These are phyloP conservation scores for Priocnemis perturbator DNA, from an alignment of 2,888 invertebrate species.

Conservation along the genomic window DNA sequence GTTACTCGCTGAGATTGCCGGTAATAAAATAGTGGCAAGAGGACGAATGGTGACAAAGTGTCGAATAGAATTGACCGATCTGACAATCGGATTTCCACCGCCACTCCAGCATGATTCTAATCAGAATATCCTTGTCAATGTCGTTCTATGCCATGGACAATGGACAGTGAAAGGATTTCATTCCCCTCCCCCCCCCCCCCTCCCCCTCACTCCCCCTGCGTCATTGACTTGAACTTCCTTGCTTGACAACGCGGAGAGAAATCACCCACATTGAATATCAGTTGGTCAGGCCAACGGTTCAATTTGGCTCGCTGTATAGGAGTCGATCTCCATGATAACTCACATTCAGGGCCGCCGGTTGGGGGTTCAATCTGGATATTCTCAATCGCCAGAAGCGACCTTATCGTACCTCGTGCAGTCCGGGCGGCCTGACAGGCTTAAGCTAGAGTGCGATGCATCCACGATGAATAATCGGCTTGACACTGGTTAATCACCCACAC, in stretches of 20 bases:
- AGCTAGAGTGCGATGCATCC: constrained; percentile 24
- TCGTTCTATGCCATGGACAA: not conserved
- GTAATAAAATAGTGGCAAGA: too few species aligned
- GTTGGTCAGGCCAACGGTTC: constrained; percentile 34
- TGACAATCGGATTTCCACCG: too few species aligned
- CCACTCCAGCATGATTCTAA: too few species aligned
- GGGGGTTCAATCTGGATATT: constrained; percentile 44
- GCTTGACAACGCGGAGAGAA: constrained; percentile 41
- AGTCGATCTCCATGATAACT: constrained; percentile 48
- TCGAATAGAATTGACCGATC: too few species aligned
- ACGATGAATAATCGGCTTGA: constrained; percentile 15
- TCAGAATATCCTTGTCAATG: too few species aligned
- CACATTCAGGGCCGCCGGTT: constrained; percentile 34
- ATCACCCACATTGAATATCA: constrained; percentile 24
- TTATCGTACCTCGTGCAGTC: constrained; percentile 41
- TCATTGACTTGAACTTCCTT: constrained; percentile 44
- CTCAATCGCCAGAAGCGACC: constrained; percentile 49
- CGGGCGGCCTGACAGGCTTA: constrained; percentile 22
- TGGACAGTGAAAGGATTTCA: constrained; percentile 3
- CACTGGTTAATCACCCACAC: constrained; percentile 39
- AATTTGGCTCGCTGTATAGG: constrained; percentile 34
- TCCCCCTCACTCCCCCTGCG: too few species aligned
- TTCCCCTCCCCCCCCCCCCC: not conserved
- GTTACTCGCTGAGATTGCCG: too few species aligned
- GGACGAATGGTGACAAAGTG: too few species aligned